phyloP scores from a whole-genome alignment of 2,113 vertebrate genomes.

The Cinclus cinclus region DNA sequence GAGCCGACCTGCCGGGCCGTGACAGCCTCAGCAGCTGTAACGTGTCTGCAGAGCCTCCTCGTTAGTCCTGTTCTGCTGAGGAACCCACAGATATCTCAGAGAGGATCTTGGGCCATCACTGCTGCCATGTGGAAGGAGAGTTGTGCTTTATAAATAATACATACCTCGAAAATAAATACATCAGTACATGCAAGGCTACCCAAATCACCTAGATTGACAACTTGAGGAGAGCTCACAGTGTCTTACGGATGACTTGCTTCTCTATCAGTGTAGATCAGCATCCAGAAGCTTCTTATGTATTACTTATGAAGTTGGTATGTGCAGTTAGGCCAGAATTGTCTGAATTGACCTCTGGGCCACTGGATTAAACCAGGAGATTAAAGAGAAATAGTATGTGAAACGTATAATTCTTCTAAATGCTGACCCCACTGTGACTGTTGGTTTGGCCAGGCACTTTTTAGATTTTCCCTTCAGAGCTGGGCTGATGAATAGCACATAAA shows the following conservation, averaged over 20 bases:
- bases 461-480: conserved; percentile 27
- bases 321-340: conserved; percentile 27
- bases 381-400: neutral
- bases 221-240: neutral
- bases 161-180: conserved; percentile 61
- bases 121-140: conserved; percentile 53
- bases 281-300: conserved; percentile 38
- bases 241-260: conserved; percentile 45
- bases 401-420: neutral
- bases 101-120: conserved; percentile 34
- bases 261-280: conserved; percentile 41
- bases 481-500: conserved; percentile 1
- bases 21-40: conserved; percentile 47
- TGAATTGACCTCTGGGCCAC: conserved; percentile 40
- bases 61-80: conserved; percentile 55
- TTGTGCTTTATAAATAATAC: conserved; percentile 69
- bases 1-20: conserved; percentile 21
- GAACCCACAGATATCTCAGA: conserved; percentile 56
- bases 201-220: conserved; percentile 63
- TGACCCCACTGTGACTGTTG: neutral
- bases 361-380: conserved; percentile 29
- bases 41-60: neutral
- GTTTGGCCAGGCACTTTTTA: conserved; percentile 37
- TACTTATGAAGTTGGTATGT: conserved; percentile 10
- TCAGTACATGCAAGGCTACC: conserved; percentile 46